phyloP scores from a whole-genome alignment of 2,113 vertebrate genomes.

The Cyanistes caeruleus region DNA sequence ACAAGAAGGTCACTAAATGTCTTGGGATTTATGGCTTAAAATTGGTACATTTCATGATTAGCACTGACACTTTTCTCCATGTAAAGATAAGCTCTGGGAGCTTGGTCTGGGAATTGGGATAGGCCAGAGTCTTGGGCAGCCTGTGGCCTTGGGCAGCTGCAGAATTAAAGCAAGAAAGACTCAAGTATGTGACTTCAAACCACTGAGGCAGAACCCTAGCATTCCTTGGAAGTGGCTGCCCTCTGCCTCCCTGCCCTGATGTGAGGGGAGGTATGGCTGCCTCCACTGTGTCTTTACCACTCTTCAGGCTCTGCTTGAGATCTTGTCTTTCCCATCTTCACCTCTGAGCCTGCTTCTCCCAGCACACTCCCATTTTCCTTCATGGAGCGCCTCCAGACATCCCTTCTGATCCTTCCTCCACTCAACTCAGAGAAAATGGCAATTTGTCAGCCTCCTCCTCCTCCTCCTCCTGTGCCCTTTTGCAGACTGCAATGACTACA shows the following conservation, averaged over 20 bases:
- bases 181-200: background rate
- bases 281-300: fast-evolving
- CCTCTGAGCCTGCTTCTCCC: background rate
- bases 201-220: background rate
- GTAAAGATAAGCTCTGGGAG: background rate
- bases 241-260: background rate
- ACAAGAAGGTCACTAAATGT: background rate
- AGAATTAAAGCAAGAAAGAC: background rate
- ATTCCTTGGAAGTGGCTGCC: background rate
- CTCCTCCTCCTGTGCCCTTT: background rate
- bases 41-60: background rate
- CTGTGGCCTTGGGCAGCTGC: background rate
- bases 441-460: background rate
- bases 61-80: background rate
- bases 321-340: background rate
- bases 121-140: background rate
- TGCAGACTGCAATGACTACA: background rate
- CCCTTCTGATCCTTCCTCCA: background rate
- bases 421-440: background rate
- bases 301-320: background rate
- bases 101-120: background rate
- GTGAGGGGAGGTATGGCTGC: background rate
- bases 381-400: fast-evolving
- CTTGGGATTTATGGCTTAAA: background rate
- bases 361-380: background rate